Conservation (phyloP, 2,797 vertebrate species). For the Psittacula derbiana region DNA sequence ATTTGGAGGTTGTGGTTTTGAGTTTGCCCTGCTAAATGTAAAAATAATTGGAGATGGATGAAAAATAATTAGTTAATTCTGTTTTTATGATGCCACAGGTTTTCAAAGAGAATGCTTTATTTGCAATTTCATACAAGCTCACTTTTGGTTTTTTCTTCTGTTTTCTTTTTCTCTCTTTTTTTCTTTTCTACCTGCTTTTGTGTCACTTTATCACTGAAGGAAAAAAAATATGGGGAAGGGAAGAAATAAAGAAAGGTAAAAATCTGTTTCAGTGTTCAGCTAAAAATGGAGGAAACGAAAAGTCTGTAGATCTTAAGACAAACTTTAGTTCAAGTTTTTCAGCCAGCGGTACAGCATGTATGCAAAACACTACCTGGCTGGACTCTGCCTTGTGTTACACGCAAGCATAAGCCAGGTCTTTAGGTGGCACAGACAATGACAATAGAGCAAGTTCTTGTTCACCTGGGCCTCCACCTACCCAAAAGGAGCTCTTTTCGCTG, state of each 20-base stretch:
- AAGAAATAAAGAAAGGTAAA: not conserved
- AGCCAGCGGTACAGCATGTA: not conserved
- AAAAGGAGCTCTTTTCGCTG: not conserved
- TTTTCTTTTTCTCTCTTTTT: not conserved
- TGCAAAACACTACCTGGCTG: not conserved
- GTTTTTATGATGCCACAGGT: not conserved
- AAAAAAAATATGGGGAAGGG: not conserved
- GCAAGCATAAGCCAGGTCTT: not conserved
- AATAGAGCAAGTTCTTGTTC: not conserved
- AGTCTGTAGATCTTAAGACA: not conserved
- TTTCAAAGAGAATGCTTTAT: not conserved
- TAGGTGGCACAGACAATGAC: not conserved
- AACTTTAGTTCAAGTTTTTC: not conserved
- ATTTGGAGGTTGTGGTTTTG: not conserved
- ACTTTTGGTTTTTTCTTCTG: not conserved
- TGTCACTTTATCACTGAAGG: not conserved
- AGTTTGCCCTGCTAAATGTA: not conserved
- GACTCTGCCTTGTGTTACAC: not conserved
- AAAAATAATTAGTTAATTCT: not conserved
- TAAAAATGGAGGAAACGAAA: not conserved
- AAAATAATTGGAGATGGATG: not conserved
- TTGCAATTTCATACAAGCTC: not conserved
- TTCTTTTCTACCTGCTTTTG: not conserved
- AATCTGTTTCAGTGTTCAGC: not conserved
- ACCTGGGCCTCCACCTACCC: fast-evolving